Percentiles rank a stretch among this genome's conserved stretches.
phyloP scores from a whole-genome alignment of 2,113 vertebrate genomes.

The Anser cygnoides region DNA sequence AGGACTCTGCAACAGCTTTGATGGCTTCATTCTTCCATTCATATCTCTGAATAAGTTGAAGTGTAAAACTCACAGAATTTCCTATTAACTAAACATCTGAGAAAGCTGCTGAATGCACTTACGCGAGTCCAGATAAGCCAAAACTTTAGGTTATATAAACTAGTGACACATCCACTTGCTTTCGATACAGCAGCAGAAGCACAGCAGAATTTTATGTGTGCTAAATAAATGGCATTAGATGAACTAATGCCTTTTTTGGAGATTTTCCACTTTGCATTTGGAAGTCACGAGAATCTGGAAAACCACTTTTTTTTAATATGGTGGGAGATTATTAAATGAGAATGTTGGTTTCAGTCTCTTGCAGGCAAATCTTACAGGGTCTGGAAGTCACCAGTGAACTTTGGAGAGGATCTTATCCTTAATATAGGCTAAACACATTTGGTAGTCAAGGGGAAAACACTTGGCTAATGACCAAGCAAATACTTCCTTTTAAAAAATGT shows the following conservation, averaged over 20 bases:
- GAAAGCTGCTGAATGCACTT: constrained; percentile 41
- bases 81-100: constrained; percentile 37
- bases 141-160: constrained; percentile 27
- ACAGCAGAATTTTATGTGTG: neutral
- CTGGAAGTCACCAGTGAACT: constrained; percentile 36
- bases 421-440: constrained; percentile 26
- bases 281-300: neutral
- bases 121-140: constrained; percentile 7
- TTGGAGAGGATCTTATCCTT: constrained; percentile 21
- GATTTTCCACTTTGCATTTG: constrained; percentile 10
- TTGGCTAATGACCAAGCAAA: constrained; percentile 58
- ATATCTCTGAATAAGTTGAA: constrained; percentile 44
- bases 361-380: neutral
- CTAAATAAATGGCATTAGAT: constrained; percentile 9
- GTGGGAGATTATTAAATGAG: constrained; percentile 47
- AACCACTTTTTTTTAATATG: neutral
- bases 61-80: constrained; percentile 44
- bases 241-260: constrained; percentile 44
- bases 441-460: constrained; percentile 59
- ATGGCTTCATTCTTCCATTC: constrained; percentile 26
- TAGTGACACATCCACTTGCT: neutral
- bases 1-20: constrained; percentile 1
- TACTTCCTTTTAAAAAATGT: constrained; percentile 24
- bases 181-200: constrained; percentile 24
- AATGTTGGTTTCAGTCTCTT: constrained; percentile 19